Base-by-base conservation (phyloP, 2,888 invertebrate genomes). In the Drosophila barbarae region DNA sequence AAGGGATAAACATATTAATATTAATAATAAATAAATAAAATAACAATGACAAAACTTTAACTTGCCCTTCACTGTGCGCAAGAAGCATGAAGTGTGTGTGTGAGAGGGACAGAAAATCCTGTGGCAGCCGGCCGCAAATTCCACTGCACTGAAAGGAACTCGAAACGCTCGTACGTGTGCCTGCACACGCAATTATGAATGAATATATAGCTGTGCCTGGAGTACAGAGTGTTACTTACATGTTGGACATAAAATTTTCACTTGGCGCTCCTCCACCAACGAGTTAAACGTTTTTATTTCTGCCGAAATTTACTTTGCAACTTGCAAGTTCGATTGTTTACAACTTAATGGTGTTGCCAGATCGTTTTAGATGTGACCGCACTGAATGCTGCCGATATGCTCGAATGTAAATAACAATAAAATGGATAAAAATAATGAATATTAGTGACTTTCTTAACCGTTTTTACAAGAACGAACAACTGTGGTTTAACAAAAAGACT, bases 61-160 rank as follows among this genome's bases (percentile, higher is more conserved):
- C 12, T 13, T 18, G 18, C 30, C 46, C 18, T 13, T 12, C 3
- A 32, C 18, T 46, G 30, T 46, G 8, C 18, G 30, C 23, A n/a
- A 18, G 13, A 13, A 21, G 18, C 23, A 26, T 9, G 5, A 5
- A 26, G 41, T 4, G 5, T 18, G 30, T 3, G 28, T 26, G 28
- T 8, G 30, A 46, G 46, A 18, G 46, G 5, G 46, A 21, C 46
- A 21, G 30, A 13, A 32, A 18, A 18, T 46, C 18, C 30, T 30
- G 8, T 30, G 30, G 18, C 46, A 41, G 46, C 46, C 46, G 46
- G 46, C 8, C 44, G n/a, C 41, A n/a, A 5, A 26, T 42, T 26
- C 44, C 28, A 12, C 26, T 46, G 2, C 30, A 46, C 8, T 30
- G 46, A 30, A 46, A 46, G 18, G 18, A 46, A 28, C 6, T 5